Evolutionary conservation across 2,888 invertebrate species (phyloP).

Genomic region (Amiota communis): DNA sequence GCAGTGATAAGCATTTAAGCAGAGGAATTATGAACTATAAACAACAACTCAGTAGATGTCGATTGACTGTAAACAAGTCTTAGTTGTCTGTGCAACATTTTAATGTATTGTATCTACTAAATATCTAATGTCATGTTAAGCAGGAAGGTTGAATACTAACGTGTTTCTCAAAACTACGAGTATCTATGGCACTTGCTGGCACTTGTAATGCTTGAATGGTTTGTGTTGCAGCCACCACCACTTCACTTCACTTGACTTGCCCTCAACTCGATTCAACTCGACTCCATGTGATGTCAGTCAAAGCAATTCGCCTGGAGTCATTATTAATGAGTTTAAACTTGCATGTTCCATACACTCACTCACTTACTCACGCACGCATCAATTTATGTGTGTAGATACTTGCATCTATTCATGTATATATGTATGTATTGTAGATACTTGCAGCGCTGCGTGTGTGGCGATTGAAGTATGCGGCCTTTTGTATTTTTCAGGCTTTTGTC

Average conservation of each 20-base stretch:
- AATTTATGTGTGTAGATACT: constrained; percentile 2
- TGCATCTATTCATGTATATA: neutral
- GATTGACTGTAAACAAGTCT: constrained; percentile 14
- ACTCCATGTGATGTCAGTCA: constrained; percentile 8
- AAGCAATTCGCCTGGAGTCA: constrained; percentile 52
- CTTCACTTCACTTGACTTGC: constrained; percentile 7
- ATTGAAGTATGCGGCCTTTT: constrained; percentile 9
- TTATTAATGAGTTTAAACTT: constrained; percentile 62
- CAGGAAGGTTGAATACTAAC: neutral
- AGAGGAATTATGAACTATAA: neutral
- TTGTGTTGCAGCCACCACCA: neutral
- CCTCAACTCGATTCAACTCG: neutral
- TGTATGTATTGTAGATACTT: neutral
- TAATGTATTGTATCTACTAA: too few relatives aligned
- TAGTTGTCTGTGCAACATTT: constrained; percentile 3
- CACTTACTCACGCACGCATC: neutral
- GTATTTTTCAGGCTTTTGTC: constrained; percentile 35
- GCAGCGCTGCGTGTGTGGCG: constrained; percentile 8
- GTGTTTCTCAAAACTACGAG: constrained; percentile 9
- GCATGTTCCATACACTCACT: constrained; percentile 35
- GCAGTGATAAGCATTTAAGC: constrained; percentile 9
- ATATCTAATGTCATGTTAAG: neutral
- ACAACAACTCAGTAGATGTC: neutral
- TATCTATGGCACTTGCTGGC: constrained; percentile 7
- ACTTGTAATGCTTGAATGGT: too few relatives aligned